These are phyloP conservation scores for Epirrita christyi DNA, from an alignment of 2,888 invertebrate genomes.

Conservation along the genomic window DNA sequence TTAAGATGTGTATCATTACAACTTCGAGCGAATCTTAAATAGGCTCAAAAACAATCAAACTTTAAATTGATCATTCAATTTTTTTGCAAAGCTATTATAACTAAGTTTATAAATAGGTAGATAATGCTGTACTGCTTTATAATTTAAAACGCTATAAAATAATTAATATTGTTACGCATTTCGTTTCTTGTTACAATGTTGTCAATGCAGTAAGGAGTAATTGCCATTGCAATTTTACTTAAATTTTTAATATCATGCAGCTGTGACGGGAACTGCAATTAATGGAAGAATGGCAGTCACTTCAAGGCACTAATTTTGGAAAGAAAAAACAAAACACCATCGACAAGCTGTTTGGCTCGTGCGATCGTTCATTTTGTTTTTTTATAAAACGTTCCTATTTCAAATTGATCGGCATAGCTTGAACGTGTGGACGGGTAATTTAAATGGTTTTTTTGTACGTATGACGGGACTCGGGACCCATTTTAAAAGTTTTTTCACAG, in stretches of 20 bases:
- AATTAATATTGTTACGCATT: background rate
- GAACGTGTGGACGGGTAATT: conserved; percentile 27
- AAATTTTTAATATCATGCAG: conserved; percentile 5
- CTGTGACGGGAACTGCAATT: conserved; percentile 13
- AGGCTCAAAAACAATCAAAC: conserved; percentile 14
- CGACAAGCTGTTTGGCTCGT: conserved; percentile 69
- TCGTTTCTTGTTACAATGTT: background rate
- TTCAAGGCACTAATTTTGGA: conserved; percentile 10
- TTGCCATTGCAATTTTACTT: background rate
- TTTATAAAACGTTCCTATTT: conserved; percentile 48
- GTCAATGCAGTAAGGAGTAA: background rate
- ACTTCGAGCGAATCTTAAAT: conserved; percentile 18
- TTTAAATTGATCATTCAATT: conserved; percentile 13
- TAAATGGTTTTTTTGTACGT: conserved; percentile 21
- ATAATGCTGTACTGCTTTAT: background rate
- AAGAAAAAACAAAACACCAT: conserved; percentile 63
- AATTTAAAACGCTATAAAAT: background rate
- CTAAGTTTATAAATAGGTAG: background rate
- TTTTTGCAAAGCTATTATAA: background rate
- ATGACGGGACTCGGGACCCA: conserved; percentile 13
- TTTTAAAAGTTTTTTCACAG: conserved; percentile 41
- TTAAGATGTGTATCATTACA: conserved; percentile 27
- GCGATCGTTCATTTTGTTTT: conserved; percentile 45
- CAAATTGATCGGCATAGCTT: conserved; percentile 22
- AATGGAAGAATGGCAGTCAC: conserved; percentile 9